Percentiles rank a stretch among this genome's conserved stretches.
Conservation (phyloP, 2,113 vertebrate genomes). For the Morone saxatilis region DNA sequence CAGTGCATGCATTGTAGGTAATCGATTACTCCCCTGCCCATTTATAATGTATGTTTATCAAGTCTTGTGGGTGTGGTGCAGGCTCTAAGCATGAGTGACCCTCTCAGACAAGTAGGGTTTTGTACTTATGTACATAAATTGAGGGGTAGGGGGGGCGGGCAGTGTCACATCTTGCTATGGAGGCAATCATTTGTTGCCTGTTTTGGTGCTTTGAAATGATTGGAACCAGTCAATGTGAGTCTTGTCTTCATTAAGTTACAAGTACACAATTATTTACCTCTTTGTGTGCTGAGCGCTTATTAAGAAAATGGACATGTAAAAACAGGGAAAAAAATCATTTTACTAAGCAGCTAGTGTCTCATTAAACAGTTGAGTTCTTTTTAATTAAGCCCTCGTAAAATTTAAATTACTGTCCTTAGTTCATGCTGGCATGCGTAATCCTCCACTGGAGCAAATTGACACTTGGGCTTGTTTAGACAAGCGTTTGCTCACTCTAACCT, state of each 20-base stretch:
- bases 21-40: background rate
- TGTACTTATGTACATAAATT: background rate
- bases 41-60: conserved; percentile 15
- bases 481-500: conserved; percentile 60
- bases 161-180: background rate
- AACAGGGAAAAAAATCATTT: background rate
- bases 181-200: background rate
- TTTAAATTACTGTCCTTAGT: conserved; percentile 34
- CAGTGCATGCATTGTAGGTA: background rate
- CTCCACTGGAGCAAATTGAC: conserved; percentile 53
- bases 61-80: conserved; percentile 28
- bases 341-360: conserved; percentile 10
- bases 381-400: conserved; percentile 33
- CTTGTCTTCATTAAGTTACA: conserved; percentile 12
- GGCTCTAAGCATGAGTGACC: background rate
- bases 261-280: conserved; percentile 1
- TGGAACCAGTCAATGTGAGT: background rate
- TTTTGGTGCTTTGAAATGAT: conserved; percentile 1
- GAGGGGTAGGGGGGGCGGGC: background rate
- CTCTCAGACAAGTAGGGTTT: background rate
- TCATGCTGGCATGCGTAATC: conserved; percentile 42
- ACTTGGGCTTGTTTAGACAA: conserved; percentile 56
- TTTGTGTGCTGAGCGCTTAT: conserved; percentile 11
- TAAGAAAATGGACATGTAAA: conserved; percentile 5
- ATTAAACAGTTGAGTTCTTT: conserved; percentile 36